These are phyloP conservation scores for Periophthalmodon schlosseri DNA, from an alignment of 2,113 vertebrate species.

Conservation along the genomic window DNA sequence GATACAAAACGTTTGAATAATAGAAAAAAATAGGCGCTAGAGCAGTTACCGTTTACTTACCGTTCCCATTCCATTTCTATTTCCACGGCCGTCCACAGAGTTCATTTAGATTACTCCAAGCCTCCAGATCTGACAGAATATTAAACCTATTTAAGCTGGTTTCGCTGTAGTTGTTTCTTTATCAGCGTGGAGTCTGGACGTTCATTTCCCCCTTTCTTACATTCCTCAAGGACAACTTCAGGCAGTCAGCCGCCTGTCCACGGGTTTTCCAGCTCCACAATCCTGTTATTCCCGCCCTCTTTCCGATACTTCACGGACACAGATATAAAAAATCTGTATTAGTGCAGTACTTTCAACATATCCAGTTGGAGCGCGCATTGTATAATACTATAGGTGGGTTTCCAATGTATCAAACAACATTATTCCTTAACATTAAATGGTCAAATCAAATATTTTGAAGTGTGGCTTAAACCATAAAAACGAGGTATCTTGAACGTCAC, in stretches of 20 bases:
- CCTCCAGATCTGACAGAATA: not conserved
- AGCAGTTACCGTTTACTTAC: conserved; percentile 32
- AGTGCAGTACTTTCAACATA: not conserved
- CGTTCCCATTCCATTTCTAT: conserved; percentile 23
- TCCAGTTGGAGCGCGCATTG: not conserved
- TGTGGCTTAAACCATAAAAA: not conserved
- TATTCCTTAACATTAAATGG: not conserved
- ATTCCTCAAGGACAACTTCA: conserved; percentile 58
- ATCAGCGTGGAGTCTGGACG: not conserved
- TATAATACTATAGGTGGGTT: not conserved
- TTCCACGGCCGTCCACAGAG: conserved; percentile 42
- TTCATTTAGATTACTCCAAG: conserved; percentile 45
- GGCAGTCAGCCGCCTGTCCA: not conserved
- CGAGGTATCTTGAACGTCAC: not conserved
- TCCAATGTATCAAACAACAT: not conserved
- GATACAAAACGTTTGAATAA: not conserved
- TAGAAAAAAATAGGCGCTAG: not conserved
- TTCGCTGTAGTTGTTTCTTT: conserved; percentile 10
- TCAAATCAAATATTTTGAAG: not conserved
- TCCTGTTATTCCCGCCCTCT: conserved; percentile 53
- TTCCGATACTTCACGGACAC: not conserved
- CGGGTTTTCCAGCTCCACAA: conserved; percentile 10
- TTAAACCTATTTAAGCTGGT: not conserved
- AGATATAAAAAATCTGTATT: not conserved
- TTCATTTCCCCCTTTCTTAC: conserved; percentile 24